A percentile compares a stretch with the other conserved stretches of the same genome.
Conservation (phyloP, 2,888 invertebrate genomes). For the Sinodicranocentrus sp. region DNA sequence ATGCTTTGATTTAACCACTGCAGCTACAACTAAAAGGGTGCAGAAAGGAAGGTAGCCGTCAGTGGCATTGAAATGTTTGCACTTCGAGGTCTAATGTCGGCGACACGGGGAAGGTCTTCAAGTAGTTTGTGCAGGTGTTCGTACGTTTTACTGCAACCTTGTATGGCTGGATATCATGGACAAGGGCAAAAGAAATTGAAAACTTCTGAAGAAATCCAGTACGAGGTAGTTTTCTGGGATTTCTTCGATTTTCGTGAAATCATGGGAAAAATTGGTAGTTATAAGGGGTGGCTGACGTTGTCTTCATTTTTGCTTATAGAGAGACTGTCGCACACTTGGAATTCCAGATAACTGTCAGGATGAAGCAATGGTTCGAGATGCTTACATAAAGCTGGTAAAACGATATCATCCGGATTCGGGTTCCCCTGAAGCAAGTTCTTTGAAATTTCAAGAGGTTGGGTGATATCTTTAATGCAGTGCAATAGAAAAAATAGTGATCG, state of each 20-base stretch:
- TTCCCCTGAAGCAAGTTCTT: conserved; percentile 83
- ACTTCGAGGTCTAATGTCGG: not conserved
- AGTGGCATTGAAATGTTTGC: no score
- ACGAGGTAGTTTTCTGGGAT: no score
- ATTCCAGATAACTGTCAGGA: conserved; percentile 83
- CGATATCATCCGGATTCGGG: conserved; percentile 92
- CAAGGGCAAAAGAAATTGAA: not conserved
- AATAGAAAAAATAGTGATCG: not conserved
- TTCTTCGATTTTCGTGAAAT: no score
- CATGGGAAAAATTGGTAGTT: no score
- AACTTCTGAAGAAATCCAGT: not conserved
- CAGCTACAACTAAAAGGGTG: no score
- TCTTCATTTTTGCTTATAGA: conserved; percentile 47
- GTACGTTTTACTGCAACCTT: not conserved
- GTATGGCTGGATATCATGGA: not conserved
- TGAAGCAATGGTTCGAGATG: conserved; percentile 85
- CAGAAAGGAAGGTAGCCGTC: no score
- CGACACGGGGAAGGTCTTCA: not conserved
- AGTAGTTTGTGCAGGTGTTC: not conserved
- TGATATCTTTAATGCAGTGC: not conserved
- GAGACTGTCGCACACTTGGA: conserved; percentile 47
- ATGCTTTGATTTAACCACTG: no score
- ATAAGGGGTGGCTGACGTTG: no score
- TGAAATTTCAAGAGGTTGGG: conserved; percentile 85
- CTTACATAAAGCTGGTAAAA: conserved; percentile 88